Evolutionary conservation across 1,140 invertebrate species (phyloP).

Genomic region (Heterodera schachtii): DNA sequence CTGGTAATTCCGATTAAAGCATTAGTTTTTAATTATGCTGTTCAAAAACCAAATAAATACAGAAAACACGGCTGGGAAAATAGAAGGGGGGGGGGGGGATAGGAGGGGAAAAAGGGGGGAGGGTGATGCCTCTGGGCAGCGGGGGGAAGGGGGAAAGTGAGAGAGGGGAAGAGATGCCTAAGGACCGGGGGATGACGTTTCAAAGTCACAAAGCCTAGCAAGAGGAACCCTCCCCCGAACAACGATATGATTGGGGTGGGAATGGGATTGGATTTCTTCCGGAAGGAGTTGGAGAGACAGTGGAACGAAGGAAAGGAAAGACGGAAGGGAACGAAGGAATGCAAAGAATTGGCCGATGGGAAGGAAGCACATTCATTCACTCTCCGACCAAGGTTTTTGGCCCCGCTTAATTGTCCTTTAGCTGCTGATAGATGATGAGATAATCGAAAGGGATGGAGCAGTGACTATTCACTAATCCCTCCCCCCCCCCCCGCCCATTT

Average conservation of each 20-base stretch:
- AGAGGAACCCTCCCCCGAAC: neutral
- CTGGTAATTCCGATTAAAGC: too few species aligned
- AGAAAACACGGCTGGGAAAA: neutral
- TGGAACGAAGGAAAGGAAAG: too few species aligned
- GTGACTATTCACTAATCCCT: too few species aligned
- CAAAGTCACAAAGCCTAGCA: neutral
- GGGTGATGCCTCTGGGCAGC: too few species aligned
- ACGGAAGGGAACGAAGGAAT: neutral
- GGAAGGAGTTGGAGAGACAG: neutral
- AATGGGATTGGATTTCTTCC: neutral
- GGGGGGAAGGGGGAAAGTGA: too few species aligned
- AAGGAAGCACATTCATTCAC: neutral
- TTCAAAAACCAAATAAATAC: neutral
- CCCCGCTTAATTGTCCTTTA: neutral
- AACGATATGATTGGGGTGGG: neutral
- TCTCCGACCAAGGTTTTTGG: neutral
- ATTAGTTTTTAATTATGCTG: too few species aligned
- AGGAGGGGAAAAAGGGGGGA: neutral
- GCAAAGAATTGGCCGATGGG: neutral
- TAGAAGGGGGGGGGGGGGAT: neutral
- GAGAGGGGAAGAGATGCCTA: too few species aligned
- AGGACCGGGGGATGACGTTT: neutral
- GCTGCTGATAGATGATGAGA: neutral
- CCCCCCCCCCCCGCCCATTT: too few species aligned
- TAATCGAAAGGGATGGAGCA: neutral